Percentiles rank a stretch among this genome's conserved stretches.
Evolutionary conservation across 2,888 invertebrate species (phyloP).

Genomic region (Bellardia pandia): DNA sequence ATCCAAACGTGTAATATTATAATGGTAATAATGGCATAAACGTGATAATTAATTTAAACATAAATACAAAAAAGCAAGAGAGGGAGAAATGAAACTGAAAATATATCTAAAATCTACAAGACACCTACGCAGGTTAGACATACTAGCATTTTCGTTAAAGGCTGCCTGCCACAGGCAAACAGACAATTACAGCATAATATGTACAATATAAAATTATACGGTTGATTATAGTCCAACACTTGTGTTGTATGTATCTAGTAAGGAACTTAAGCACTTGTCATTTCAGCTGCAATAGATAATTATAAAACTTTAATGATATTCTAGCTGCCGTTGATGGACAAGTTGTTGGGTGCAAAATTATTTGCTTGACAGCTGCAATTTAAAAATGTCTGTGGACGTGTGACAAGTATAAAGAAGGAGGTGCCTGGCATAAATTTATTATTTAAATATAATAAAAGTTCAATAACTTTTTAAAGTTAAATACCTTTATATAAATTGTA

Average conservation of each 20-base stretch:
- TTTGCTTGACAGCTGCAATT: constrained; percentile 10
- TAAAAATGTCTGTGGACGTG: neutral
- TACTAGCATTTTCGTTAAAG: neutral
- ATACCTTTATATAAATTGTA: neutral
- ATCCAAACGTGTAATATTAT: constrained; percentile 9
- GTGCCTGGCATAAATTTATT: constrained; percentile 5
- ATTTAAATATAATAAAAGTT: constrained; percentile 10
- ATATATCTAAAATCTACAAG: neutral
- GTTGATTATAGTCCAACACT: neutral
- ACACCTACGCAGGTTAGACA: neutral
- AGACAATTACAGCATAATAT: neutral
- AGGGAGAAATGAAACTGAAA: neutral
- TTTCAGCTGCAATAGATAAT: neutral
- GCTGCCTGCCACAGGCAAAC: neutral
- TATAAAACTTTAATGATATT: constrained; percentile 10
- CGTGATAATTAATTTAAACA: constrained; percentile 35
- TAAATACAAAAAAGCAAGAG: neutral
- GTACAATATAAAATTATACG: neutral
- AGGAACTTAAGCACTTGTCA: neutral
- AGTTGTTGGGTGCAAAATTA: neutral
- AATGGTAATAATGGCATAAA: constrained; percentile 12
- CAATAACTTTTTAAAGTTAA: constrained; percentile 1
- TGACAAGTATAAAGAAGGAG: neutral
- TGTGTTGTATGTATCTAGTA: neutral
- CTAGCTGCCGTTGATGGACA: neutral